Base-by-base conservation (phyloP, 2,888 invertebrate species). In the Pedicia rivosa region DNA sequence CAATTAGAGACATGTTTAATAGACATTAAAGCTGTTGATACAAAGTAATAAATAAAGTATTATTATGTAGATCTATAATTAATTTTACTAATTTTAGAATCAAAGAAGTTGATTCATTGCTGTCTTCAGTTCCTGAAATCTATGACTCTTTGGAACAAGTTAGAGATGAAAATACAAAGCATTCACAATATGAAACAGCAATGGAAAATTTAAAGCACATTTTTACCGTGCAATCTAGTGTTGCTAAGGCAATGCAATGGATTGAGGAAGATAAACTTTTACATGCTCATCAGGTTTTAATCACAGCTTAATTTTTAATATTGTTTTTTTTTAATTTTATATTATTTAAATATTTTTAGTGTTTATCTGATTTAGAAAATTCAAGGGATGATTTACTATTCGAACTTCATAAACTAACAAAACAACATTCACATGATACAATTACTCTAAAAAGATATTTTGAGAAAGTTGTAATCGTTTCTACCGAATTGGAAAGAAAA, bases 161-260 rank as follows among this genome's bases (percentile, higher is more conserved):
- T 1, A 70, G 88, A 17, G 86, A 88, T 45, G 95, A 97, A 59
- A 94, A 94, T 55, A 82, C 84, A 47, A 74, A 82, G 14, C 92
- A 97, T 60, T 94, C 94, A 1, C 97, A 94, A 55, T 91, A 94
- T 61, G 92, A 91, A 2, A 94, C 95, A 2, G 97, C 97, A 0
- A 91, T 90, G 70, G 95, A 98, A 54, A 98, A 98, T 55, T 66
- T 98, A 19, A 95, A 94, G 56, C 94, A 97, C 53, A 94, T 98
- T 44, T 95, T 97, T 52, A 94, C 91, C 30, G 92, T 97, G 2
- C 94, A 92, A 8, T 91, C 92, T 51, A 92, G 90, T 62, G 88
- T 97, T 1, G 81, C 87, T 38, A 91, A 88, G 59, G 92, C 95
- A 0, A 82, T 88, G 54, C 80, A 84, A 38, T 80, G 88, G 68